Conservation (phyloP, 2,797 vertebrate species). For the Malacoctenus gilli region DNA sequence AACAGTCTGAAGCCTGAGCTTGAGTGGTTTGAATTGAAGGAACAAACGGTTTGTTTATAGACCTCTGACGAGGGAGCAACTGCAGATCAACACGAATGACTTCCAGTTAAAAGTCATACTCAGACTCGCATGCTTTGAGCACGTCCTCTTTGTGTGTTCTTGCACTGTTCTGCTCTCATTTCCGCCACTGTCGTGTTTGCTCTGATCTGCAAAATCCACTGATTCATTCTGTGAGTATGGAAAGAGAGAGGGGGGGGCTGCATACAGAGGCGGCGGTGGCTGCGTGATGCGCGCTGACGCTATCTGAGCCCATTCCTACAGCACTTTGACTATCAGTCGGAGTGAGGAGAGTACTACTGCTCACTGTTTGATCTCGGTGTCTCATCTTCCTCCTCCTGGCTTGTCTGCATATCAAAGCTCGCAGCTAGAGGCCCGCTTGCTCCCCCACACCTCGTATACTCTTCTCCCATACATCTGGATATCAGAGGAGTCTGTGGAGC, state of each 20-base stretch:
- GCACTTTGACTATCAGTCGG: constrained; percentile 11
- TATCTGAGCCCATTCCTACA: constrained; percentile 15
- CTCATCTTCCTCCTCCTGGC: constrained; percentile 27
- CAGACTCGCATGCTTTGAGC: too few relatives aligned
- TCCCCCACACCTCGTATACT: constrained; percentile 3
- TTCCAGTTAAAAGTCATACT: too few relatives aligned
- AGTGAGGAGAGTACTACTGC: constrained; percentile 5
- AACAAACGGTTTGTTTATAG: too few relatives aligned
- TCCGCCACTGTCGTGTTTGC: neutral
- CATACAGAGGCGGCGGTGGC: constrained; percentile 7
- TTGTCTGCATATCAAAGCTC: constrained; percentile 36
- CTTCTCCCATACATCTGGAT: constrained; percentile 3
- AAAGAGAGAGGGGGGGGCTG: constrained; percentile 9
- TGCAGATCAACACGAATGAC: too few relatives aligned
- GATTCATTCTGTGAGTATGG: neutral
- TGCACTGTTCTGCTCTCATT: constrained; percentile 4
- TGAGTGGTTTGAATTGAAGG: too few relatives aligned
- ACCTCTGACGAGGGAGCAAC: too few relatives aligned
- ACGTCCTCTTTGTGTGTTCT: too few relatives aligned
- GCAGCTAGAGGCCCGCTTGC: constrained; percentile 10
- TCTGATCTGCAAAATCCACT: constrained; percentile 24
- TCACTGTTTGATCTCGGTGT: constrained; percentile 27
- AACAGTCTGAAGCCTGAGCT: neutral
- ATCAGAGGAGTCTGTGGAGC: neutral
- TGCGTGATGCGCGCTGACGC: constrained; percentile 7